These are phyloP conservation scores for Bombus superbus DNA, from an alignment of 1,140 invertebrate species.

Conservation along the genomic window DNA sequence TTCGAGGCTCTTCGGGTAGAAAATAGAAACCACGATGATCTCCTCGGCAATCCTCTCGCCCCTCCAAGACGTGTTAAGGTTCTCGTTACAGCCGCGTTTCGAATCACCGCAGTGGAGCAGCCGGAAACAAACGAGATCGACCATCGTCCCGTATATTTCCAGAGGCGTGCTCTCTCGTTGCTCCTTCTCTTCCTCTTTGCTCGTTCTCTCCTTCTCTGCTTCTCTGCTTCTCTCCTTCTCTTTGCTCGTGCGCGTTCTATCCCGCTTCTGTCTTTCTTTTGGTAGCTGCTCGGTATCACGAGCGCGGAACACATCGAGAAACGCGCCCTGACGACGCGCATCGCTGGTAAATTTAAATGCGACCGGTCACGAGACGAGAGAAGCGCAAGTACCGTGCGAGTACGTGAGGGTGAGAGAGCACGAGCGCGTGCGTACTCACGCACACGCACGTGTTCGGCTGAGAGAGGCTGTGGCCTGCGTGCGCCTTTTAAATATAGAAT, in stretches of 20 bases:
- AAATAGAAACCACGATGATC: constrained; percentile 56
- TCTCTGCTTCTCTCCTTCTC: neutral
- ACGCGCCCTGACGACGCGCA: constrained; percentile 47
- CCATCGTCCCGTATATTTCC: constrained; percentile 62
- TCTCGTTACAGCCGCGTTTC: constrained; percentile 57
- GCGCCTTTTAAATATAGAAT: constrained; percentile 73
- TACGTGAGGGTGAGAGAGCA: constrained; percentile 10
- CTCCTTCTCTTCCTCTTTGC: neutral
- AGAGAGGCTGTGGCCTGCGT: constrained; percentile 39
- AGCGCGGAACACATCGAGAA: neutral
- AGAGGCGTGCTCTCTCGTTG: constrained; percentile 5
- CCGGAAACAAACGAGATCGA: constrained; percentile 63
- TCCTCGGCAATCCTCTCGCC: neutral
- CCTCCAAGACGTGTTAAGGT: constrained; percentile 41
- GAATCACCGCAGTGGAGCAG: constrained; percentile 42
- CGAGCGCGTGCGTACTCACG: constrained; percentile 28
- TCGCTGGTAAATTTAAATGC: constrained; percentile 68
- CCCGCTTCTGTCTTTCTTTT: neutral
- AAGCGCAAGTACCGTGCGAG: constrained; percentile 12
- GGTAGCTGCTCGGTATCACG: neutral
- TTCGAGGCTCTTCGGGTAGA: constrained; percentile 46
- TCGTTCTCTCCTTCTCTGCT: neutral
- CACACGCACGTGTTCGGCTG: constrained; percentile 49
- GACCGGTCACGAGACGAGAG: constrained; percentile 54
- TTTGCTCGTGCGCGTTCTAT: neutral